A percentile compares a stretch with the other conserved stretches of the same genome.
Evolutionary conservation across 2,888 invertebrate genomes (phyloP).

Genomic region (Vesta saturnalis): DNA sequence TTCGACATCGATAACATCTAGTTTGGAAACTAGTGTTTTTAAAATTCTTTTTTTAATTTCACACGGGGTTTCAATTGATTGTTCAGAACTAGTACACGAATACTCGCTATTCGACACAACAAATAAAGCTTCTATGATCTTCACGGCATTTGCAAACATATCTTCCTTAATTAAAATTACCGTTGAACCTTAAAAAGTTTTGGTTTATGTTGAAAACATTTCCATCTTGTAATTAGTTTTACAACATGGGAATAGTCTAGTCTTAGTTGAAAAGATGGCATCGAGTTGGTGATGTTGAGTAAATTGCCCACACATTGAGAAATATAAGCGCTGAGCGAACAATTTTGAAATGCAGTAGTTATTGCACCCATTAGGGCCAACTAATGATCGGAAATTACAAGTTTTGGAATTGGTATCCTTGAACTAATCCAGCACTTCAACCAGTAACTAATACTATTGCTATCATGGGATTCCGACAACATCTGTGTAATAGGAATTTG

Average conservation of each 20-base stretch:
- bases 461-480: background rate
- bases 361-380: background rate
- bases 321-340: background rate
- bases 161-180: background rate
- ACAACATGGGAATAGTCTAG: background rate
- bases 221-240: constrained; percentile 6
- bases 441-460: constrained; percentile 7
- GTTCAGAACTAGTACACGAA: background rate
- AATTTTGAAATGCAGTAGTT: background rate
- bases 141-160: background rate
- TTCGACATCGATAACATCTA: background rate
- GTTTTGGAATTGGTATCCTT: background rate
- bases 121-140: background rate
- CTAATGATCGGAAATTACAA: background rate
- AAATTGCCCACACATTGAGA: background rate
- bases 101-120: background rate
- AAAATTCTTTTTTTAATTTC: background rate
- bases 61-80: background rate
- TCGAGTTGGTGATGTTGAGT: background rate
- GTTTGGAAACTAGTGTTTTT: background rate
- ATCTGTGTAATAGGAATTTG: background rate
- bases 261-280: background rate
- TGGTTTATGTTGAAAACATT: too few species aligned
- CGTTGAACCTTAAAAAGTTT: background rate
- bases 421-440: background rate